phyloP scores from a whole-genome alignment of 2,888 invertebrate genomes.

The Nymphalis c-album region DNA sequence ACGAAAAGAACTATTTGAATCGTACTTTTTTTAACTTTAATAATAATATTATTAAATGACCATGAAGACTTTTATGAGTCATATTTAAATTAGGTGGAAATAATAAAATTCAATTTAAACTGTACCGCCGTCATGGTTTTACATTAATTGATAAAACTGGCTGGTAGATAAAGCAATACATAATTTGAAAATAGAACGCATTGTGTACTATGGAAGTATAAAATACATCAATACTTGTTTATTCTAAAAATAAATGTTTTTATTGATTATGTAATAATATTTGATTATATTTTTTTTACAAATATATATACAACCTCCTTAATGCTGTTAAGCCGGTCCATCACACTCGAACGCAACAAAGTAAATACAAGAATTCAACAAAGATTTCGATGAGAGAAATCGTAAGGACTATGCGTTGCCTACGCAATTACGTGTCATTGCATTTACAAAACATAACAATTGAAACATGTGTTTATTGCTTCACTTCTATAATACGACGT shows the following conservation, averaged over 20 bases:
- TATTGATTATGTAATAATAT: no score
- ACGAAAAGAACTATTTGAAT: conserved; percentile 10
- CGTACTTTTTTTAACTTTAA: conserved; percentile 4
- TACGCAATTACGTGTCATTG: conserved; percentile 27
- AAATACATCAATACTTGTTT: no score
- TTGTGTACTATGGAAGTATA: no score
- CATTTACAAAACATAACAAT: conserved; percentile 27
- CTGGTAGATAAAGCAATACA: no score
- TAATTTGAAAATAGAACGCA: no score
- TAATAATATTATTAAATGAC: not conserved
- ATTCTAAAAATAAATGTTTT: no score
- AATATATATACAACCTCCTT: conserved; percentile 9
- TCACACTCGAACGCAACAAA: conserved; percentile 8
- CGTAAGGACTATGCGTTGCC: conserved; percentile 17
- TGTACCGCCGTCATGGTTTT: no score
- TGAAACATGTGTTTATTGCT: conserved; percentile 26
- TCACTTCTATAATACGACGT: conserved; percentile 15
- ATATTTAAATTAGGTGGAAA: no score
- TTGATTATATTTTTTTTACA: no score
- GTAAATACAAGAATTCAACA: conserved; percentile 12
- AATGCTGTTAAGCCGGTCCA: conserved; percentile 17
- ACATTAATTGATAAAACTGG: no score
- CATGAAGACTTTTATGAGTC: no score
- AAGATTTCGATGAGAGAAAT: conserved; percentile 17
- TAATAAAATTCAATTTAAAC: no score